Base-by-base conservation (phyloP, 2,797 vertebrate genomes). In the Phoeniculus purpureus region DNA sequence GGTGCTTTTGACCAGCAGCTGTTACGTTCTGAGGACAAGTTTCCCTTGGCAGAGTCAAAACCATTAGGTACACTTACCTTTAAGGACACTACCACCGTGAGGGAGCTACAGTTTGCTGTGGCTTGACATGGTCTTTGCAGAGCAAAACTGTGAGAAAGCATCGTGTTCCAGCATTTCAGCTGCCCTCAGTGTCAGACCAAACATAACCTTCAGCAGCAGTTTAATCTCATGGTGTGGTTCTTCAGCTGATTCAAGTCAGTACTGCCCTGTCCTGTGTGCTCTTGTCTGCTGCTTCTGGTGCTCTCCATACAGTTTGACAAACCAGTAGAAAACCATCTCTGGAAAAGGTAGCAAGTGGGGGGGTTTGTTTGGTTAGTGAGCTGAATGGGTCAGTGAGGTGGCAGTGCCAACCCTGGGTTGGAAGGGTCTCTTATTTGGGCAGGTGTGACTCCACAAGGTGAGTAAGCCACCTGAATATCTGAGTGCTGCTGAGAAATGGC, bases 151-250 rank as follows among this genome's bases (percentile, higher is more conserved):
- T 43, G 43, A 43, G 43, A 43, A 43, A 67, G 65, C 68, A 45
- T 22, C 1, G 0, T 48, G 65, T 85, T 80, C 78, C 73, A 68
- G 81, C 83, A 22, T 58, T 93, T 86, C 92, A 85, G 47, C 75
- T 72, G 78, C 84, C 43, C 61, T 64, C 29, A 1, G n/a, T 89
- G 92, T 81, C 93, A 93, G 85, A 81, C 91, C 90, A 78, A 94
- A 89, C 26, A 40, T 90, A 80, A 94, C 79, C 62, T 93, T 74
- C 89, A 94, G 90, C 86, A 92, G 90, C 81, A 77, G 17, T 89
- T 95, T 68, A 65, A 95, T 94, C 94, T 95, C 88, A 80, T 89
- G 66, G 79, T 94, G 94, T 77, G 92, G 95, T 92, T 95, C 84
- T 90, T 92, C 85, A 89, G 79, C 89, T 92, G 93, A 94, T 94